These are phyloP conservation scores for Orthosia incerta DNA, from an alignment of 2,888 invertebrate genomes.

Conservation along the genomic window DNA sequence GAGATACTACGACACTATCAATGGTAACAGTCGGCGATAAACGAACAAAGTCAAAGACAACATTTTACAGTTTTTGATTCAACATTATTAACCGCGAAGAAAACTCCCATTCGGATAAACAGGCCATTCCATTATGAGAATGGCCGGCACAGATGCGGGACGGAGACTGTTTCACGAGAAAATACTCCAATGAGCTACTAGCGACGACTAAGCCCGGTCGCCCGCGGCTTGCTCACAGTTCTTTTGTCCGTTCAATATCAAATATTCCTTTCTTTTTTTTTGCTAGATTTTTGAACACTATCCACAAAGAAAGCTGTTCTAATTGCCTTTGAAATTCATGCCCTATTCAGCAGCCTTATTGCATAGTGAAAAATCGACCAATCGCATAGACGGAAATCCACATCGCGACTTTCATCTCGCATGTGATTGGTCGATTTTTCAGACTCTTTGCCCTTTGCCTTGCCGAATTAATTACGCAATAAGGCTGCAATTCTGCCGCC, in stretches of 20 bases:
- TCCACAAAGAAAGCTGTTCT: conserved; percentile 13
- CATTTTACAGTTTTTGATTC: conserved; percentile 35
- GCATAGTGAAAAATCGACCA: no score
- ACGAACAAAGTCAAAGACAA: conserved; percentile 17
- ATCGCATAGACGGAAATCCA: no score
- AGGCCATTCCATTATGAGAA: conserved; percentile 81
- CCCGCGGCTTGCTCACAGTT: conserved; percentile 24
- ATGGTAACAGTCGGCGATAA: background rate
- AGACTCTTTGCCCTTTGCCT: no score
- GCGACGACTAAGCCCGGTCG: conserved; percentile 3
- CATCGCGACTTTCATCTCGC: no score
- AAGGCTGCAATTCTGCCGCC: no score
- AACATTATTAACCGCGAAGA: conserved; percentile 59
- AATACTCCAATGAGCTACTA: conserved; percentile 52
- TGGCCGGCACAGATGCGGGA: conserved; percentile 74
- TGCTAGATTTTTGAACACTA: conserved; percentile 13
- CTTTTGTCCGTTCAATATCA: conserved; percentile 35
- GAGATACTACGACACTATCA: no score
- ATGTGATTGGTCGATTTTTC: no score
- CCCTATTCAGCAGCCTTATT: no score
- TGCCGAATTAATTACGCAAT: no score
- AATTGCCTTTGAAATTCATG: conserved; percentile 6
- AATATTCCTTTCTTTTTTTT: conserved; percentile 22
- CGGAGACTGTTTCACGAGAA: conserved; percentile 60
- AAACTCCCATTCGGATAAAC: conserved; percentile 72